phyloP scores from a whole-genome alignment of 2,888 invertebrate species.

The Artemia sp. region DNA sequence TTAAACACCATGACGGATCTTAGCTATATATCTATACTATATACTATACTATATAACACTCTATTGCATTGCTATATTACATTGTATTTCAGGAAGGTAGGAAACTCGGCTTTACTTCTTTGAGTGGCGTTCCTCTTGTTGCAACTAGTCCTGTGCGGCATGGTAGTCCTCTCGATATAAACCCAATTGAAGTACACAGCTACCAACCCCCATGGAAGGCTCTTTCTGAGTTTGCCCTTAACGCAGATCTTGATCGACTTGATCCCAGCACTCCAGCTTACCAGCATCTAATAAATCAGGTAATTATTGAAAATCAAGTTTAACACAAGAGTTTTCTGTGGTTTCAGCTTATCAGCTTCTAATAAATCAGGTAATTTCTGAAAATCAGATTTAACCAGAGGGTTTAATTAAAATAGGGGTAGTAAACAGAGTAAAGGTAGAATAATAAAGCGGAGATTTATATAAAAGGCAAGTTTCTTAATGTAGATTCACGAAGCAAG shows the following conservation, averaged over 20 bases:
- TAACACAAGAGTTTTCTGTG: too few species aligned
- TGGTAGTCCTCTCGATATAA: slow-evolving; percentile 62
- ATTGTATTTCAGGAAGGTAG: slow-evolving; percentile 59
- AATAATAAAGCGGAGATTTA: too few species aligned
- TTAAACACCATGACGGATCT: too few species aligned
- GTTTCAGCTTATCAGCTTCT: slow-evolving; percentile 82
- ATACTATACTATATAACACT: not conserved
- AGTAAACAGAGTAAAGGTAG: too few species aligned
- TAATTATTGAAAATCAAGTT: slow-evolving; percentile 31
- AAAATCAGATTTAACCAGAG: too few species aligned
- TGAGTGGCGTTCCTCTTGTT: slow-evolving; percentile 95
- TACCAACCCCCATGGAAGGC: slow-evolving; percentile 98
- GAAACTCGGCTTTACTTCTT: slow-evolving; percentile 76
- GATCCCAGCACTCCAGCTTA: slow-evolving; percentile 77
- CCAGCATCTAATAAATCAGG: slow-evolving; percentile 90
- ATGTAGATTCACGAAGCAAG: too few species aligned
- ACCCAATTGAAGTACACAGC: slow-evolving; percentile 71
- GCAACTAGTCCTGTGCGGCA: slow-evolving; percentile 83
- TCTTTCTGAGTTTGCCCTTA: slow-evolving; percentile 82
- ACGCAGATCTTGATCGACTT: slow-evolving; percentile 72
- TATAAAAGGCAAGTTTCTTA: too few species aligned
- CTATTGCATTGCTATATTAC: not conserved
- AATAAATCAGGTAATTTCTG: slow-evolving; percentile 47
- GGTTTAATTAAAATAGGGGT: too few species aligned
- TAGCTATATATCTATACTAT: too few species aligned